Conservation (phyloP, 2,888 invertebrate species). For the Bruchidius siliquastri region DNA sequence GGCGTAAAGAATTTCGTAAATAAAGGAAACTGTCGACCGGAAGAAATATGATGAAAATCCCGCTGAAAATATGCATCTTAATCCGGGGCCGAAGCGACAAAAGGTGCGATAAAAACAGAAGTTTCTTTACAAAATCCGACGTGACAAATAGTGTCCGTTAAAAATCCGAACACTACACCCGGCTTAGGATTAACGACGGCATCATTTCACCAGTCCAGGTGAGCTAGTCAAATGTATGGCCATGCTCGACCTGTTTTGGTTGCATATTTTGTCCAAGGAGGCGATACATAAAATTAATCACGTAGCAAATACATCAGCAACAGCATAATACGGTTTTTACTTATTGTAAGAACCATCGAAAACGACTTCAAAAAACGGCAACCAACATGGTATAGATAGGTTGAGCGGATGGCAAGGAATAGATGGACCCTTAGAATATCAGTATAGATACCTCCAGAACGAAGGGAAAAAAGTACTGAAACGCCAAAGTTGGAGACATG, state of each 20-base stretch:
- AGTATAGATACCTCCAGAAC: no score
- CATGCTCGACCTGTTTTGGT: not conserved
- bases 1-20: not conserved
- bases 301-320: no score
- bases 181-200: not conserved
- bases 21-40: not conserved
- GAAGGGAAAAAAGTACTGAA: no score
- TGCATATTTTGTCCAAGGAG: no score
- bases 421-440: no score
- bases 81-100: conserved; percentile 3
- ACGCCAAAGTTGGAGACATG: no score
- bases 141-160: conserved; percentile 27
- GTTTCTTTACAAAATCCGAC: conserved; percentile 26
- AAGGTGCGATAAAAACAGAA: conserved; percentile 19
- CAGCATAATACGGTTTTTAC: no score
- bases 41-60: conserved; percentile 14
- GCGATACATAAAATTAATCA: no score
- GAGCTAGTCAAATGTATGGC: not conserved
- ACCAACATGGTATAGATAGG: no score
- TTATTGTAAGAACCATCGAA: no score
- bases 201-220: not conserved
- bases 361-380: no score
- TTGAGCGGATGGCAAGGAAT: no score
- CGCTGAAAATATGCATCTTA: conserved; percentile 13
- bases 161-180: conserved; percentile 12